Conservation (phyloP, 2,888 invertebrate species). For the Schizaphis graminum region DNA sequence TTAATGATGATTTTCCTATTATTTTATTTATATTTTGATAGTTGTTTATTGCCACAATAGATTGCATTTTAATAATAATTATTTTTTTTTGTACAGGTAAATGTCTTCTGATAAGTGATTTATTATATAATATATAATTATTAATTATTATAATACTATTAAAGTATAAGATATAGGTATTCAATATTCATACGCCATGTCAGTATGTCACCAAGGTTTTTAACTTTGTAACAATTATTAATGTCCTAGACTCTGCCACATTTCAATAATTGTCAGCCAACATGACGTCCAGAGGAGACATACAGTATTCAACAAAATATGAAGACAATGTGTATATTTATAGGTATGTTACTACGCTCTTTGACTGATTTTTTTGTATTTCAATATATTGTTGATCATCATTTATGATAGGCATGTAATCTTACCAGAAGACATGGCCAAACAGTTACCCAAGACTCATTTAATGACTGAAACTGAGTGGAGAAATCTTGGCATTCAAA, state of each 20-base stretch:
- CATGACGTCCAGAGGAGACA: slow-evolving; percentile 51
- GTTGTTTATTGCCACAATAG: not conserved
- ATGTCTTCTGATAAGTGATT: not conserved
- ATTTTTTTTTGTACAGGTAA: not conserved
- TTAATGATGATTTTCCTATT: too few relatives aligned
- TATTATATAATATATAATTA: too few relatives aligned
- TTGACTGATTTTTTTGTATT: not conserved
- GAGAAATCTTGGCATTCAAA: slow-evolving; percentile 60
- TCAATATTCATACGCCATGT: not conserved
- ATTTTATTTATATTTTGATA: not conserved
- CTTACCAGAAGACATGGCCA: slow-evolving; percentile 45
- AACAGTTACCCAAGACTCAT: slow-evolving; percentile 45
- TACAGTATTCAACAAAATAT: slow-evolving; percentile 55
- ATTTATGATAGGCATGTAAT: slow-evolving; percentile 37
- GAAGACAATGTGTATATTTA: slow-evolving; percentile 50
- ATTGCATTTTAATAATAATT: not conserved
- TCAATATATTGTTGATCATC: not conserved
- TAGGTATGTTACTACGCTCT: slow-evolving; percentile 7
- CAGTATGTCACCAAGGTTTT: too few relatives aligned
- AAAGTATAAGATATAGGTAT: not conserved
- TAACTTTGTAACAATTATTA: too few relatives aligned
- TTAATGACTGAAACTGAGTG: slow-evolving; percentile 59
- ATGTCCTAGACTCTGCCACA: too few relatives aligned
- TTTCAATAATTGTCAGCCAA: not conserved
- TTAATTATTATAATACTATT: not conserved